Evolutionary conservation across 2,888 invertebrate species (phyloP), one percentile per base, ranked within the genome.

Genomic region (Heliconius sara): DNA sequence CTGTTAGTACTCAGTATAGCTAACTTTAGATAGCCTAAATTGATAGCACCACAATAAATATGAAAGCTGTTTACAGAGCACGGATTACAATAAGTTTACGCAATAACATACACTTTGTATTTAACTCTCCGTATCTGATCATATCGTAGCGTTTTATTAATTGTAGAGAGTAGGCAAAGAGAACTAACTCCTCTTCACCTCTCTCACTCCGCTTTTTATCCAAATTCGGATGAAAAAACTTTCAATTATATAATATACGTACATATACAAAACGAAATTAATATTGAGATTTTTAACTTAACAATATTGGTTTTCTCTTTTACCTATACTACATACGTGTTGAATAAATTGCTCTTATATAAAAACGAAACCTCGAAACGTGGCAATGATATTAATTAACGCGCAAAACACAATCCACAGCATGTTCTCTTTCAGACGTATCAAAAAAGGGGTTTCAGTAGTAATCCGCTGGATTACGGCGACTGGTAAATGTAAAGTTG

Each of bases 1-100:
- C 72, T 39, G 71, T 67, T 77, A 27, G 39, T 65, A 66, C 25
- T 67, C 70, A 27, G 43, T 75, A 75, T 47, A 66, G 19, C 65
- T 75, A 75, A 66, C 75, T 75, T 75, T 66, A 75, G 79, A 79
- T 76, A 76, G 34, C 75, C 79, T 70, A 68, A 74, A 75, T 57
- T 43, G 60, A 71, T 70, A 71, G 22, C 43, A 60, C 43, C 71
- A 43, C 68, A 74, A 75, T 75, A 66, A 47, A 66, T 75, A 65
- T 47, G 27, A 65, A 27, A 39, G 66, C 66, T 47, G 43, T 65
- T 47, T 66, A 66, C 66, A 65, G 19, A 27, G 27, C 27, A 6
- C n/a, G 39, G 73, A 60, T 60, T 73, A 60, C 70, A 70, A 25
- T 47, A 25, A 43, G 43, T 70, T 43, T 13, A 47, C 43, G 25